These are phyloP conservation scores for Drosophila prostipennis DNA, from an alignment of 2,888 invertebrate species.

Conservation along the genomic window DNA sequence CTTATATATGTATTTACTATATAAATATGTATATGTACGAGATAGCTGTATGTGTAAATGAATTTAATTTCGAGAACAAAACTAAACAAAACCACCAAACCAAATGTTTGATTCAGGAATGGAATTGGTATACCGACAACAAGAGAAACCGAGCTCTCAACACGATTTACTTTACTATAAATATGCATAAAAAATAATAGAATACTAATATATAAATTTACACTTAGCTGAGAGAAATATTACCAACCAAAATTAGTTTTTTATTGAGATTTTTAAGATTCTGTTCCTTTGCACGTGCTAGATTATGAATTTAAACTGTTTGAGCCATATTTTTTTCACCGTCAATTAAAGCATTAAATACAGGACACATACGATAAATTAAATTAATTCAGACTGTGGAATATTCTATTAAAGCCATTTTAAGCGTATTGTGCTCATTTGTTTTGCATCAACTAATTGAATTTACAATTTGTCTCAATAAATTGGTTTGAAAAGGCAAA, in stretches of 20 bases:
- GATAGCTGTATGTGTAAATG: slow-evolving; percentile 34
- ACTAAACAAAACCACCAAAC: slow-evolving; percentile 53
- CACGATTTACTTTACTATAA: slow-evolving; percentile 69
- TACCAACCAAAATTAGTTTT: background rate
- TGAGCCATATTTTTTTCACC: slow-evolving; percentile 6
- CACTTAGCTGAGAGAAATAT: slow-evolving; percentile 14
- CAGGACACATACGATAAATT: slow-evolving; percentile 7
- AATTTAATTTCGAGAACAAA: slow-evolving; percentile 50
- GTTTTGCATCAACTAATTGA: slow-evolving; percentile 39
- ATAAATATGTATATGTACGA: slow-evolving; percentile 49
- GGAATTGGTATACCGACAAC: slow-evolving; percentile 48
- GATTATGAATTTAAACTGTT: background rate
- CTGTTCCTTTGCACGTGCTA: background rate
- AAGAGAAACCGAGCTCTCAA: slow-evolving; percentile 45
- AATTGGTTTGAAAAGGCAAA: slow-evolving; percentile 20
- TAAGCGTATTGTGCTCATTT: slow-evolving; percentile 10
- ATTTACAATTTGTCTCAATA: slow-evolving; percentile 30
- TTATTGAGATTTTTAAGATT: background rate
- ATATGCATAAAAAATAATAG: slow-evolving; percentile 27
- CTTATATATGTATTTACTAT: slow-evolving; percentile 63
- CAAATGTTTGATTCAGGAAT: slow-evolving; percentile 46
- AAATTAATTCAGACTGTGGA: slow-evolving; percentile 27
- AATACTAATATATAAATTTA: slow-evolving; percentile 10
- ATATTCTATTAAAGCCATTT: slow-evolving; percentile 20
- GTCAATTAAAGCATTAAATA: slow-evolving; percentile 34